A percentile compares a stretch with the other conserved stretches of the same genome.
Evolutionary conservation across 2,113 vertebrate genomes (phyloP).

Genomic region (Cnemophilus loriae): DNA sequence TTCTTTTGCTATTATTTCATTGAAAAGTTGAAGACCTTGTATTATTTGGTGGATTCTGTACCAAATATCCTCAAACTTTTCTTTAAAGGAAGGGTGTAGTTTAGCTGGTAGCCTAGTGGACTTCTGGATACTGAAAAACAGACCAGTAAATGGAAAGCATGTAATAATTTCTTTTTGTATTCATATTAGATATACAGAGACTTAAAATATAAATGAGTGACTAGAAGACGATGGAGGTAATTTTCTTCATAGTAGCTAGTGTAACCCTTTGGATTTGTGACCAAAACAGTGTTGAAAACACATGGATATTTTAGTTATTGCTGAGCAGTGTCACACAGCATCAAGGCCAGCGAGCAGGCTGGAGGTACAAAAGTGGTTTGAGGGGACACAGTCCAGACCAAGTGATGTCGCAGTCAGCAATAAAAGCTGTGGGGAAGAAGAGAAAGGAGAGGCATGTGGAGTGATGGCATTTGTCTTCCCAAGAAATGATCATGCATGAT

Average conservation of each 20-base stretch:
- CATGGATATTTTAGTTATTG: neutral
- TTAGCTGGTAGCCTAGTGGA: neutral
- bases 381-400: neutral
- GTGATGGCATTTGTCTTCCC: neutral
- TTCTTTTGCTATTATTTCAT: neutral
- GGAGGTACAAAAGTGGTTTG: neutral
- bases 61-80: neutral
- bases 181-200: neutral
- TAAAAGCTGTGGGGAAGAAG: neutral
- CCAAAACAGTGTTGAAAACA: neutral
- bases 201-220: neutral
- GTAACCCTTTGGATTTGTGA: neutral
- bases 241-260: neutral
- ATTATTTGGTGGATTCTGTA: neutral
- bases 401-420: neutral
- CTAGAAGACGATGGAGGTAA: neutral
- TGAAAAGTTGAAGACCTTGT: neutral
- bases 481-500: fast-evolving
- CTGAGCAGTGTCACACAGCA: neutral
- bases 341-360: neutral
- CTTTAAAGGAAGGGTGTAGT: neutral
- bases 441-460: neutral
- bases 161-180: neutral
- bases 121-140: neutral
- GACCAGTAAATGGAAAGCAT: neutral